These are phyloP conservation scores for Cavia porcellus DNA, from an alignment of 2,113 vertebrate species.

Conservation along the genomic window DNA sequence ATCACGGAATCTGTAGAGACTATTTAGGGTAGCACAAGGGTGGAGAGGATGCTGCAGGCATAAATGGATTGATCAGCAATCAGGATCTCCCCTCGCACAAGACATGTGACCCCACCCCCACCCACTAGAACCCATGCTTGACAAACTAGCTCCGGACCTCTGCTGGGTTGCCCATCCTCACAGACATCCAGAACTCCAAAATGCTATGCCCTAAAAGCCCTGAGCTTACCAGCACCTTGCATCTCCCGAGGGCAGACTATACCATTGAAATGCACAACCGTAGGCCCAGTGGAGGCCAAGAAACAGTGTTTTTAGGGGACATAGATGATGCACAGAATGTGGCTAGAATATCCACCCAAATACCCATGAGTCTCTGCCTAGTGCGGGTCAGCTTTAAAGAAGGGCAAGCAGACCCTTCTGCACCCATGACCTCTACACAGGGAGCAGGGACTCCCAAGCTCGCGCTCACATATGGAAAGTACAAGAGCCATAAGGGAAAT, in stretches of 20 bases:
- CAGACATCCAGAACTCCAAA: background rate
- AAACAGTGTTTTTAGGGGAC: background rate
- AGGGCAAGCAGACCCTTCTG: background rate
- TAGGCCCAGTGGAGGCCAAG: background rate
- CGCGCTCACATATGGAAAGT: background rate
- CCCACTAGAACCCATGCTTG: background rate
- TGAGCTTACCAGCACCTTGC: background rate
- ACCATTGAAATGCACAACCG: background rate
- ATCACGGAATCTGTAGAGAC: background rate
- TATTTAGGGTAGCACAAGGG: background rate
- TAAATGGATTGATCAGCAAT: background rate
- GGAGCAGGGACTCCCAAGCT: background rate
- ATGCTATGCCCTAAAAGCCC: background rate
- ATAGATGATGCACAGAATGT: too few relatives aligned
- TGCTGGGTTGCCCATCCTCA: background rate
- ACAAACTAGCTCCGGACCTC: background rate
- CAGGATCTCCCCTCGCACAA: background rate
- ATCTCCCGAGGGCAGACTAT: background rate
- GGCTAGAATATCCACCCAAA: background rate
- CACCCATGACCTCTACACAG: background rate
- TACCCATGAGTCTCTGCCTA: too few relatives aligned
- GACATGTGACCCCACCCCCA: too few relatives aligned
- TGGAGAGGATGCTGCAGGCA: background rate
- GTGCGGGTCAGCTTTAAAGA: background rate
- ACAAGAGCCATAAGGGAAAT: background rate